Conservation (phyloP, 2,888 invertebrate species). For the Phyto melanocephala region DNA sequence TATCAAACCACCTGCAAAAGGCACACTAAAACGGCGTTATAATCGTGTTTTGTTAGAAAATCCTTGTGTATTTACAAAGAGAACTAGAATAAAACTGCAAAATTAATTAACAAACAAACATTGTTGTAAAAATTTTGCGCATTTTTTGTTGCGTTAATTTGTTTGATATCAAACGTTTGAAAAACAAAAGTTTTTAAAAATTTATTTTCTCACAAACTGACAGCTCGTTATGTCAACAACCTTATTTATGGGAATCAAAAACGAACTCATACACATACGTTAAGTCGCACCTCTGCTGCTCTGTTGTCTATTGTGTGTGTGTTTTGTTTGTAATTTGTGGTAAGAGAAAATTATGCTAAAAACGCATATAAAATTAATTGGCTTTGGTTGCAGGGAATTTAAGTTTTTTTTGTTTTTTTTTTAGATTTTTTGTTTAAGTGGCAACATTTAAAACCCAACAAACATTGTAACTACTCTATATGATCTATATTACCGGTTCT, state of each 20-base stretch:
- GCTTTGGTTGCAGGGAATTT: constrained; percentile 12
- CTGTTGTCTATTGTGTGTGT: not conserved
- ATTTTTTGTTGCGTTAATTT: not conserved
- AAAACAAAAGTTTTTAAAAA: not conserved
- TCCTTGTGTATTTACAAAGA: not conserved
- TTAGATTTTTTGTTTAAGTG: no score
- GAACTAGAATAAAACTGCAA: not conserved
- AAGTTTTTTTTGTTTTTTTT: not conserved
- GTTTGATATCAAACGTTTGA: constrained; percentile 37
- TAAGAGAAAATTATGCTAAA: constrained; percentile 28
- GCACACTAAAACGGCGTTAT: no score
- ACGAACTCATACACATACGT: not conserved
- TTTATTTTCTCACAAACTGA: constrained; percentile 3
- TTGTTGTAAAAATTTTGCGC: not conserved
- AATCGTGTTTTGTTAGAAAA: not conserved
- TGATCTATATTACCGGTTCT: not conserved
- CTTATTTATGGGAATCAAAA: not conserved
- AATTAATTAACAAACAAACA: constrained; percentile 12
- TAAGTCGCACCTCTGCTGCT: constrained; percentile 29
- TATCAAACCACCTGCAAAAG: no score
- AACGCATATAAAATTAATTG: constrained; percentile 43
- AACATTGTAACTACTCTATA: not conserved
- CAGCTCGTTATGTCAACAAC: constrained; percentile 33
- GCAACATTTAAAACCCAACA: not conserved
- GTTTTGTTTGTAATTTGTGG: not conserved